Percentiles rank a stretch among this genome's conserved stretches.
phyloP scores from a whole-genome alignment of 2,797 vertebrate species.

The Linurgus olivaceus region DNA sequence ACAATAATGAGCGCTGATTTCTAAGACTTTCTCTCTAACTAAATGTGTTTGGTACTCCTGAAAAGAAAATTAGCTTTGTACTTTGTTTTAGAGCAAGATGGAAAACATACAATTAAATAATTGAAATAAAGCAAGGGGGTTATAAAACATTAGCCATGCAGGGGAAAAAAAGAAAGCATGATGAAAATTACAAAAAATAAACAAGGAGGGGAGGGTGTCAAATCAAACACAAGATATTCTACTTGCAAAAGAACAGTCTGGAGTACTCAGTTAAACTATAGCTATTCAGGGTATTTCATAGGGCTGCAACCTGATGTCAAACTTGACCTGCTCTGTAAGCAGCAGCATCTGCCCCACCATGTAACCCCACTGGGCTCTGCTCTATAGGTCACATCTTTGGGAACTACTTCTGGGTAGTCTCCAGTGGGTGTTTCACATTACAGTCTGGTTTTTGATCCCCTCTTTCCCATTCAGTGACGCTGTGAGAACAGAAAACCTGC shows the following conservation, averaged over 20 bases:
- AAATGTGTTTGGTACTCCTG: background rate
- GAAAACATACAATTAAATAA: background rate
- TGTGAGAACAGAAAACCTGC: background rate
- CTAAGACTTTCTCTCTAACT: background rate
- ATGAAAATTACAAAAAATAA: background rate
- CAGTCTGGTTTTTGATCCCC: background rate
- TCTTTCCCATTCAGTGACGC: background rate
- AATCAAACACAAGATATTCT: background rate
- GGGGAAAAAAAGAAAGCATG: background rate
- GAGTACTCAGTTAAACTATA: background rate
- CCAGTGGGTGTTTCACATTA: background rate
- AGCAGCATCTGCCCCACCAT: background rate
- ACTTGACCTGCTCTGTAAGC: background rate
- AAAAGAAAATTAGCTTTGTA: background rate
- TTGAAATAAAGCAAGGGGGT: background rate
- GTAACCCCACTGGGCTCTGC: background rate
- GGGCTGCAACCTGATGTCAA: background rate
- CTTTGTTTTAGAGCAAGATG: background rate
- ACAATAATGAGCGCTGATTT: background rate
- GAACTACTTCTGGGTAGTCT: background rate
- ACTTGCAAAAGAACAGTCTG: background rate
- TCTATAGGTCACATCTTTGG: background rate
- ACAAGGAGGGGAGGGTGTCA: accelerated
- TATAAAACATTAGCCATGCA: background rate
- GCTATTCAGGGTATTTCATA: background rate